Base-by-base conservation (phyloP, 2,797 vertebrate genomes). In the Peromyscus nudipes region DNA sequence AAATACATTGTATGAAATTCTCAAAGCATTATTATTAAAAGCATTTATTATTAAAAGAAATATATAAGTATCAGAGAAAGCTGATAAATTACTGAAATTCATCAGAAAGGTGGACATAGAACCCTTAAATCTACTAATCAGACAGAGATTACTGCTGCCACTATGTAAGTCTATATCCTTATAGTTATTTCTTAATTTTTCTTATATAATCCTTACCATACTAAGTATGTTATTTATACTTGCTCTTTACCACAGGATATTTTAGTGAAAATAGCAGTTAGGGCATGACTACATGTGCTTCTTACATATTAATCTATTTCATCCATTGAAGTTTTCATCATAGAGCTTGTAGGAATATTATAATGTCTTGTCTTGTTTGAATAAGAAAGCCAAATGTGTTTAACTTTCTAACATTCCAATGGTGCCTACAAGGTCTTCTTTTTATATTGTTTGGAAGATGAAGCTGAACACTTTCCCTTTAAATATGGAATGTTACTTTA, bases 401-500 rank as follows among this genome's bases (percentile, higher is more conserved):
- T 80, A 67, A 52, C 29, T 91, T 76, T 95, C 95, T 67, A 94
- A 75, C 23, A 69, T 92, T 60, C 49, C 46, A 3, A 1, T 13
- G 3, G 0, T n/a, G 46, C 3, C 83, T 73, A 60, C 23, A 25
- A 55, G 80, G 14, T 64, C 60, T 81, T 89, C 49, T 73, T 95
- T 95, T 92, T 55, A 92, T n/a, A 37, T 87, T 69, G 55, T 90
- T 93, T 96, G 86, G 46, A 94, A 96, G 84, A 82, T 76, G 11
- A 84, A 60, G 60, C 34, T 17, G 62, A 52, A 92, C 21, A 88
- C 43, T 92, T 95, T 86, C 64, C 64, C 89, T 96, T 97, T 77
- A 96, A 97, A 65, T 93, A 57, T n/a, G 27, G 62, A 92, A 65
- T 90, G 65, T 93, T 89, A 88, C 82, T 96, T 91, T 93, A 93